Evolutionary conservation across 1,140 invertebrate species (phyloP), one percentile per base, ranked within the genome.

Genomic region (Lordiphosa collinella): DNA sequence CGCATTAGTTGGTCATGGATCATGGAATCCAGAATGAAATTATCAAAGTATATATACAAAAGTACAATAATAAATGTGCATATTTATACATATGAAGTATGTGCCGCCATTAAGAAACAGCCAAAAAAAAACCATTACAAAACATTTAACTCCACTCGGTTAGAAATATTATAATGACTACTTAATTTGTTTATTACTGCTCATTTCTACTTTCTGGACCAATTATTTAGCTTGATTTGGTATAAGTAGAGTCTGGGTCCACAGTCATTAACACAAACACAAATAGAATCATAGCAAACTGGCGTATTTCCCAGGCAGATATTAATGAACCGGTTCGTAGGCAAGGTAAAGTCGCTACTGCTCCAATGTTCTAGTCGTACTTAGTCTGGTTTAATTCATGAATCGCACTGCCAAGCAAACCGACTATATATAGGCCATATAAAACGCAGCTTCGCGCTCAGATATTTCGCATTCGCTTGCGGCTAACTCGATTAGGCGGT

Each of bases 291-390:
- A 8, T 31, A 44, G 22, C 9, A 44, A 10, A 32, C 14, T 5
- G 11, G 36, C 22, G 72, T 68, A 51, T 68, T 78, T 78, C 63
- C 74, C 74, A 72, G 67, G 3, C 50, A 38, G 59, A 68, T 59
- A 58, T 78, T 55, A 56, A 63, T 40, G 49, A 66, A 76, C 68
- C 74, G 68, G 56, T 66, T 61, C 53, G 40, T 40, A 48, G 43
- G 41, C 52, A 62, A 55, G 43, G 40, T 56, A 35, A 64, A 56
- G 37, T 43, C 36, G 57, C 52, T 54, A 62, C 52, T 69, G 34
- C 38, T 60, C 40, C 12, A 53, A 7, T 36, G 16, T 4, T 18
- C 14, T 18, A 18, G 16, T 3, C 25, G 25, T 29, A 29, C 25
- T 29, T 29, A 29, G 25, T 29, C 25, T 29, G 2, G 25, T 8